phyloP scores from a whole-genome alignment of 2,797 vertebrate species.

The Rhinatrema bivittatum region DNA sequence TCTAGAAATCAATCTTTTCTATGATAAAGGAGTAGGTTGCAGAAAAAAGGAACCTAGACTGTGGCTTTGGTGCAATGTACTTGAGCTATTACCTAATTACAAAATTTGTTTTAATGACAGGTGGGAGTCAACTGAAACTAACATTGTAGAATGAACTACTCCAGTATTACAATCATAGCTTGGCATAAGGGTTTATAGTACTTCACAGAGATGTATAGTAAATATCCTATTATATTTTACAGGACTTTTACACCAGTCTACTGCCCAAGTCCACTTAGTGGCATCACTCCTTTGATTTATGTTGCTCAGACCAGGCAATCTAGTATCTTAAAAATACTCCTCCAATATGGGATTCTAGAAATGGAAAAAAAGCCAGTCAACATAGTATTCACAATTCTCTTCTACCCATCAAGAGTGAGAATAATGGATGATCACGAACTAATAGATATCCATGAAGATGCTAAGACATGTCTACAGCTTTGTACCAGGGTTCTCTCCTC shows the following conservation, averaged over 20 bases:
- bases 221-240: conserved; percentile 1
- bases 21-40: too few species aligned
- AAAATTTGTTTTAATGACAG: too few species aligned
- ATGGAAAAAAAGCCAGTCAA: conserved; percentile 31
- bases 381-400: conserved; percentile 34
- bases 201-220: too few species aligned
- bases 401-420: conserved; percentile 33
- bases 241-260: conserved; percentile 47
- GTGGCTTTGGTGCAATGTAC: too few species aligned
- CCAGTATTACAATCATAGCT: too few species aligned
- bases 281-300: conserved; percentile 40
- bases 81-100: too few species aligned
- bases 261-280: conserved; percentile 33
- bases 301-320: conserved; percentile 43
- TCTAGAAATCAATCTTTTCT: too few species aligned
- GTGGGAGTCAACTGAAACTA: too few species aligned
- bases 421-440: conserved; percentile 27
- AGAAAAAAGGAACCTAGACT: too few species aligned
- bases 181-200: too few species aligned
- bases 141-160: too few species aligned
- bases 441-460: conserved; percentile 27
- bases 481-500: conserved; percentile 36
- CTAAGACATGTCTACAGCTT: conserved; percentile 32
- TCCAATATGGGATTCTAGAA: conserved; percentile 46
- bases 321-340: conserved; percentile 36